These are phyloP conservation scores for Arvicanthis niloticus DNA, from an alignment of 2,113 vertebrate species.

Conservation along the genomic window DNA sequence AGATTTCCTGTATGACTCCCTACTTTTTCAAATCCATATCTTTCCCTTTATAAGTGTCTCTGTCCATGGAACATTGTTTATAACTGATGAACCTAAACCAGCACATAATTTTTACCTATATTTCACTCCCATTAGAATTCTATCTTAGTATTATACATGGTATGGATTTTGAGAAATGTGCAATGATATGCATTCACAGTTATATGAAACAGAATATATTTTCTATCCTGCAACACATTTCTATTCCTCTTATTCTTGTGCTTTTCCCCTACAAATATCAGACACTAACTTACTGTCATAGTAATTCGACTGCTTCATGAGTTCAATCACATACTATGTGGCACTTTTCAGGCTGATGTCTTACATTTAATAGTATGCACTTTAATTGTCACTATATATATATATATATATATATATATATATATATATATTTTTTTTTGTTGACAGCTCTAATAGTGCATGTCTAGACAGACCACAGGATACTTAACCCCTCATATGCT, in stretches of 20 bases:
- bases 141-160: not conserved
- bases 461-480: not conserved
- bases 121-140: not conserved
- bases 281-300: not conserved
- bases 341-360: not conserved
- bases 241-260: not conserved
- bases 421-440: not conserved
- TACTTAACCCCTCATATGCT: not conserved
- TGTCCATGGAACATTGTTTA: not conserved
- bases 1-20: not conserved
- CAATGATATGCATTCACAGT: not conserved
- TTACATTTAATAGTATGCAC: not conserved
- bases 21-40: not conserved
- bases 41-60: not conserved
- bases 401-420: not conserved
- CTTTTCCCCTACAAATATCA: not conserved
- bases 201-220: not conserved
- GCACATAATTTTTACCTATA: not conserved
- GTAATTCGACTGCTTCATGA: too few species aligned
- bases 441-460: not conserved
- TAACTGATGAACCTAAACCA: not conserved
- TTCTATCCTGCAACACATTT: not conserved
- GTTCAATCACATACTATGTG: not conserved
- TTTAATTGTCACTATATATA: not conserved
- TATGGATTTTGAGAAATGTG: not conserved